Evolutionary conservation across 2,888 invertebrate genomes (phyloP).

Genomic region (Brachynemurus nebulosus): DNA sequence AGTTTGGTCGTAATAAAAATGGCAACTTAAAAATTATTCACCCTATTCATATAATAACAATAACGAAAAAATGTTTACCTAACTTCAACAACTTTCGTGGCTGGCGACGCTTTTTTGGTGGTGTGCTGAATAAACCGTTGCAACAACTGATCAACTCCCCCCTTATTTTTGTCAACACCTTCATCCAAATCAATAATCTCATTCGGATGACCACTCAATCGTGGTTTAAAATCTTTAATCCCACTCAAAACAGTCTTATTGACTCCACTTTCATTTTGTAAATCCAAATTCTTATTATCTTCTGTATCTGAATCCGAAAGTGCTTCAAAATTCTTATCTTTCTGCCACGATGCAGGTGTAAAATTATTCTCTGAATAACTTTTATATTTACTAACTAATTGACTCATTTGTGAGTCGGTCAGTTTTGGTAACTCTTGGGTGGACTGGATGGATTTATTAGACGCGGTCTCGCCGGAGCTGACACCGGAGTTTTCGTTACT

Average conservation of each 20-base stretch:
- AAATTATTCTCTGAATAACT: too few species aligned
- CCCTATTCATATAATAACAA: too few species aligned
- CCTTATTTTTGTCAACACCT: constrained; percentile 27
- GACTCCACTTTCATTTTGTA: too few species aligned
- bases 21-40: too few species aligned
- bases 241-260: too few species aligned
- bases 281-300: not conserved
- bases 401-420: too few species aligned
- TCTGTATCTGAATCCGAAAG: constrained; percentile 8
- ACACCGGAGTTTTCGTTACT: too few species aligned
- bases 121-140: constrained; percentile 58
- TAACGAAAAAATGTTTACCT: not conserved
- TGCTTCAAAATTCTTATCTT: constrained; percentile 10
- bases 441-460: too few species aligned
- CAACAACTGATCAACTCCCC: constrained; percentile 52
- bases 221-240: constrained; percentile 30
- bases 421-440: too few species aligned
- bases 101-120: constrained; percentile 32
- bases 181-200: constrained; percentile 48
- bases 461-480: not conserved
- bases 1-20: too few species aligned
- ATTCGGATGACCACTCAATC: constrained; percentile 37
- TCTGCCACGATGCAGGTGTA: too few species aligned
- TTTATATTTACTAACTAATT: too few species aligned
- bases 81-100: not conserved